Evolutionary conservation across 2,888 invertebrate genomes (phyloP).

Genomic region (Heliconius erato): DNA sequence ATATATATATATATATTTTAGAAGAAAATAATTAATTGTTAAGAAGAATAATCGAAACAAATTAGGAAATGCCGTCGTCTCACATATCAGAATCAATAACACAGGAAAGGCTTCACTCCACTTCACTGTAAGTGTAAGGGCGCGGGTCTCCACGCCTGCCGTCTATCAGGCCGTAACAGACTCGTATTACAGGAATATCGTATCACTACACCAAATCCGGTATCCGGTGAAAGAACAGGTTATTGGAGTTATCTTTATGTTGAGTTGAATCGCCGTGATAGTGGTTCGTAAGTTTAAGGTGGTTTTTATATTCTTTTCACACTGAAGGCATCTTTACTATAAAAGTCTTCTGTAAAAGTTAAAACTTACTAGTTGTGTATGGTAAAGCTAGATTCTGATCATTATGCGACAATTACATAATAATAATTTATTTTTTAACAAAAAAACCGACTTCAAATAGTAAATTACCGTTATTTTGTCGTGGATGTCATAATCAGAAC

Average conservation of each 20-base stretch:
- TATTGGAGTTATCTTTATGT: constrained; percentile 51
- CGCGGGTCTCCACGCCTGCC: constrained; percentile 64
- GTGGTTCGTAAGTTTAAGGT: no score
- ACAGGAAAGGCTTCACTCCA: constrained; percentile 38
- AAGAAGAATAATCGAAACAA: not conserved
- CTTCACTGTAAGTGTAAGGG: constrained; percentile 43
- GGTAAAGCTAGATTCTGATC: no score
- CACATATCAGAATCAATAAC: constrained; percentile 28
- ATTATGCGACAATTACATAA: no score
- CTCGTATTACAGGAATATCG: constrained; percentile 74
- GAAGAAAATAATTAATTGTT: not conserved
- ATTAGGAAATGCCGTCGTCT: constrained; percentile 1
- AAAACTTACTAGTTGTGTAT: not conserved
- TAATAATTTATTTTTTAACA: no score
- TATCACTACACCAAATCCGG: constrained; percentile 59
- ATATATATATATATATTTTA: no score
- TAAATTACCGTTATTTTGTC: no score
- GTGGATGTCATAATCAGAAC: no score
- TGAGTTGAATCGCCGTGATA: not conserved
- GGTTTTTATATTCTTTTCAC: not conserved
- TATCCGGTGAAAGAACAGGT: constrained; percentile 66
- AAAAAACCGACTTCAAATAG: no score
- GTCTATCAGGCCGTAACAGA: constrained; percentile 67
- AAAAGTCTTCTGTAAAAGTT: not conserved
- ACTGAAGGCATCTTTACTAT: not conserved